Evolutionary conservation across 2,113 vertebrate genomes (phyloP).

Genomic region (Phaethon lepturus): DNA sequence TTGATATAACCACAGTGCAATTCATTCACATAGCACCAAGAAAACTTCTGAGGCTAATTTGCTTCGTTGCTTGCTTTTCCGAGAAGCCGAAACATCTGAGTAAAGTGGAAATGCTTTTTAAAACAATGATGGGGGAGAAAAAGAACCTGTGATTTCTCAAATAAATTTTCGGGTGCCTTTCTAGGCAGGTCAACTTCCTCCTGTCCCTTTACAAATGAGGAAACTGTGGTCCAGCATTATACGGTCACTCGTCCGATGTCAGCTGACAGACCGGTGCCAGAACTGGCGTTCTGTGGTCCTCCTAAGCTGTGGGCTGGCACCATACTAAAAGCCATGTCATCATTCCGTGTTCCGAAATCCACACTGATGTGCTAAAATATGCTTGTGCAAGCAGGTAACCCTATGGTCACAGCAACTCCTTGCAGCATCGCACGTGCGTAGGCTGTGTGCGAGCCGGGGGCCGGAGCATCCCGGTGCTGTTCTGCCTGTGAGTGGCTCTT

Average conservation of each 20-base stretch:
- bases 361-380: background rate
- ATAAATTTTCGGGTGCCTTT: background rate
- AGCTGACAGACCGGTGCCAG: accelerated
- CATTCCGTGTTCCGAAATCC: background rate
- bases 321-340: background rate
- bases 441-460: accelerated
- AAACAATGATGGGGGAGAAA: background rate
- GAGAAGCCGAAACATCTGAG: background rate
- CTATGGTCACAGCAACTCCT: background rate
- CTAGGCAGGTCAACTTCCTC: background rate
- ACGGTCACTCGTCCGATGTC: accelerated
- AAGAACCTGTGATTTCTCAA: background rate
- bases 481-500: background rate
- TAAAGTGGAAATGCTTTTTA: background rate
- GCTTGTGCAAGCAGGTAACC: background rate
- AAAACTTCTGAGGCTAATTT: background rate
- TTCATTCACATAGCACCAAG: background rate
- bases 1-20: background rate
- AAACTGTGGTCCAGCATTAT: accelerated
- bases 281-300: background rate
- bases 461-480: background rate
- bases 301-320: background rate
- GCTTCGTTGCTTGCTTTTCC: background rate
- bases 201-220: background rate
- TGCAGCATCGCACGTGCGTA: background rate